These are phyloP conservation scores for Rhadina sibilatrix DNA, from an alignment of 2,113 vertebrate genomes.

Conservation along the genomic window DNA sequence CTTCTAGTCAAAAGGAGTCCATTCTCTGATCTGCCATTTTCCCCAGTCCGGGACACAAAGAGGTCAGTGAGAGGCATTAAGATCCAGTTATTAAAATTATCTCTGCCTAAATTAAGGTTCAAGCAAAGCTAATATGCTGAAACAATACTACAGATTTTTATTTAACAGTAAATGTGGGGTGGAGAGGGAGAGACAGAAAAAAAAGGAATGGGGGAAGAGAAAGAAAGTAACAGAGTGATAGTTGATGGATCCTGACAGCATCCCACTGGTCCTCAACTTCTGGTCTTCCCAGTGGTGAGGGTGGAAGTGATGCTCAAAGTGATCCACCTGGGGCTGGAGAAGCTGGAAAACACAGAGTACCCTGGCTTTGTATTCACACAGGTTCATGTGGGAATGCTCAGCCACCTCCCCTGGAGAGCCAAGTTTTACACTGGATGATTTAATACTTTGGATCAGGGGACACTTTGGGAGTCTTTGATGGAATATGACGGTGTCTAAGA, in stretches of 20 bases:
- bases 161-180: background rate
- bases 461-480: background rate
- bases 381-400: rapidly evolving
- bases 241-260: background rate
- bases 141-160: background rate
- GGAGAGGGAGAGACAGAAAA: background rate
- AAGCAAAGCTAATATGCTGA: background rate
- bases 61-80: background rate
- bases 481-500: background rate
- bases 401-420: background rate
- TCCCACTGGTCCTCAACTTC: background rate
- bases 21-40: background rate
- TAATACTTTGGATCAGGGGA: background rate
- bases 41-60: background rate
- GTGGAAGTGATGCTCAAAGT: background rate
- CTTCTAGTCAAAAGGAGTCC: background rate
- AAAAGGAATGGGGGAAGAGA: background rate
- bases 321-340: rapidly evolving
- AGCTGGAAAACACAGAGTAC: background rate
- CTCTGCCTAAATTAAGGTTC: background rate
- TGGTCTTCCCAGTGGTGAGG: background rate
- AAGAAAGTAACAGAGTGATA: background rate
- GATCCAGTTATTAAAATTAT: background rate
- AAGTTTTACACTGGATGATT: background rate
- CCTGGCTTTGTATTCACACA: rapidly evolving